Evolutionary conservation across 2,888 invertebrate genomes (phyloP).

Genomic region (Hetaerina titia): DNA sequence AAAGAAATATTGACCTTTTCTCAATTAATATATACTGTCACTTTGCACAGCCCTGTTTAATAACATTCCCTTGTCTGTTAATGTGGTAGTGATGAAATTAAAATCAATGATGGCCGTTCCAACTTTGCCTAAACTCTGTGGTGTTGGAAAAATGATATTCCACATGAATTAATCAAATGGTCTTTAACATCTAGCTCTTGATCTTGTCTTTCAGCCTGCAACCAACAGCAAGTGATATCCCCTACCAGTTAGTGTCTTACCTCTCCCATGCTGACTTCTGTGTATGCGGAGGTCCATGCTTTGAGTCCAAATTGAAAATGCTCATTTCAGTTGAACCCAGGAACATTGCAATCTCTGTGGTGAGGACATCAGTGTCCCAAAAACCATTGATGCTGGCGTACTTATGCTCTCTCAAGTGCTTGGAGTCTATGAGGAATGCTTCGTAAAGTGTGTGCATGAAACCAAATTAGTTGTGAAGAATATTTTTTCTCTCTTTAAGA

Average conservation of each 20-base stretch:
- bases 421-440: neutral
- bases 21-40: too few relatives aligned
- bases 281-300: conserved; percentile 45
- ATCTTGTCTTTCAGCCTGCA: conserved; percentile 16
- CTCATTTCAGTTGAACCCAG: conserved; percentile 27
- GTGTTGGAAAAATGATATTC: too few relatives aligned
- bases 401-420: conserved; percentile 39
- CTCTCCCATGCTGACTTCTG: conserved; percentile 34
- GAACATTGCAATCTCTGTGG: conserved; percentile 29
- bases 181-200: neutral
- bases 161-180: too few relatives aligned
- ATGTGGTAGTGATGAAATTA: too few relatives aligned
- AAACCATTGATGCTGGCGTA: conserved; percentile 25
- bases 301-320: conserved; percentile 51
- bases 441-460: neutral
- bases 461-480: neutral
- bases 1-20: too few relatives aligned
- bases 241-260: conserved; percentile 40
- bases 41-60: too few relatives aligned
- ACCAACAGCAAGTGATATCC: conserved; percentile 51
- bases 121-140: too few relatives aligned
- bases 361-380: neutral
- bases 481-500: neutral
- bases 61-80: too few relatives aligned
- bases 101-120: too few relatives aligned